A percentile compares a stretch with the other conserved stretches of the same genome.
These are phyloP conservation scores for Etheostoma spectabile DNA, from an alignment of 2,113 vertebrate species.

Conservation along the genomic window DNA sequence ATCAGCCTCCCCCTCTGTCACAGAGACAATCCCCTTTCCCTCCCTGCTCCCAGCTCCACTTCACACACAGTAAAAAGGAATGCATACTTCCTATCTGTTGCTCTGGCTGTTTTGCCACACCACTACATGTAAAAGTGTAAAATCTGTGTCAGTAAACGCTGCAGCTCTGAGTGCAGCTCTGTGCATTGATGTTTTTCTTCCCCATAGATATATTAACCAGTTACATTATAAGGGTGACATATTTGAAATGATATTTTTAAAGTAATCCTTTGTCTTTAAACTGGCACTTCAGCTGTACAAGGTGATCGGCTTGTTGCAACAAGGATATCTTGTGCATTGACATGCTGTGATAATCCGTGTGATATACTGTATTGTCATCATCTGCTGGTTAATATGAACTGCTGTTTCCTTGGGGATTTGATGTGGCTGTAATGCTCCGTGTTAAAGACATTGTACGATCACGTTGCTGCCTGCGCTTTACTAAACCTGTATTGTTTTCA, in stretches of 20 bases:
- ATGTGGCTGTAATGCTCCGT: slow-evolving; percentile 47
- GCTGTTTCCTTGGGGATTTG: slow-evolving; percentile 54
- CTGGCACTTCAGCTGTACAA: neutral
- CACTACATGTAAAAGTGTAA: slow-evolving; percentile 69
- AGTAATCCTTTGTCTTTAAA: slow-evolving; percentile 19
- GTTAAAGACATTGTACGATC: slow-evolving; percentile 46
- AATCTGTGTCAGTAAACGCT: slow-evolving; percentile 58
- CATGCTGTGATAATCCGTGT: slow-evolving; percentile 52
- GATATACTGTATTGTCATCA: slow-evolving; percentile 50
- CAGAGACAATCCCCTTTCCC: slow-evolving; percentile 62
- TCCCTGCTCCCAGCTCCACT: slow-evolving; percentile 67
- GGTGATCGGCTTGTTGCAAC: slow-evolving; percentile 35
- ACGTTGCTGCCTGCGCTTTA: slow-evolving; percentile 38
- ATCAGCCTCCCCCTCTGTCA: slow-evolving; percentile 76
- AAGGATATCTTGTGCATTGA: slow-evolving; percentile 46
- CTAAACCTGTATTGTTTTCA: slow-evolving; percentile 64
- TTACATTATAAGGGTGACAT: slow-evolving; percentile 7
- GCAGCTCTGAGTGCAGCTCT: slow-evolving; percentile 20
- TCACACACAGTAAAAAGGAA: slow-evolving; percentile 70
- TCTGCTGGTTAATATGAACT: slow-evolving; percentile 54
- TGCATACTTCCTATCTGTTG: slow-evolving; percentile 57
- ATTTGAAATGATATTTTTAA: no score
- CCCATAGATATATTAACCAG: neutral
- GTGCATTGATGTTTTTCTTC: slow-evolving; percentile 40
- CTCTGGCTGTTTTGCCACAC: slow-evolving; percentile 66